Evolutionary conservation across 2,888 invertebrate genomes (phyloP), one percentile per base, ranked within the genome.

Genomic region (Ellobium chinense): DNA sequence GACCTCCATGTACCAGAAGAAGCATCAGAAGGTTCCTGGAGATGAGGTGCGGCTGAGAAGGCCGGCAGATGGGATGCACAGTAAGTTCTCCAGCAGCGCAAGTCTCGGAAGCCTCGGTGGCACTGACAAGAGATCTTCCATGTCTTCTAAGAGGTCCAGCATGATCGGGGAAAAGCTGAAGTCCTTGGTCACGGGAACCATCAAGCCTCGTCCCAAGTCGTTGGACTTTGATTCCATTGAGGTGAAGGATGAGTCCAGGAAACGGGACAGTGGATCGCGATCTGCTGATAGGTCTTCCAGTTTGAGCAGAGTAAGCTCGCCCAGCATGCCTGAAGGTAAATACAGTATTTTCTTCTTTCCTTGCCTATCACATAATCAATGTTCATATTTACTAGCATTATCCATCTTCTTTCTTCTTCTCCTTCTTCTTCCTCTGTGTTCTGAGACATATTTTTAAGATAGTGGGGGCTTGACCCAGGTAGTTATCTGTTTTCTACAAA

Each of bases 201-300:
- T 82, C 21, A 84, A 84, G 78, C 85, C 87, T 2, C 80, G 90
- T 27, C 89, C 90, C 39, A 89, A 90, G 75, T 90, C 91, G 4
- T 83, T 89, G 1, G 89, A 91, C 74, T 85, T 91, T 24, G 89
- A 89, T 81, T 84, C 87, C 29, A 85, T 89, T 34, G 88, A 89
- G 39, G 84, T 66, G 69, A 86, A 46, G 82, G 56, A 81, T 78
- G 77, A 83, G 80, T 14, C 83, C 84, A 27, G 14, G 60, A 39
- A 29, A 72, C 3, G 65, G 58, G 24, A 46, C 18, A 29, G 31
- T 36, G 9, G 36, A 37, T 34, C 21, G 27, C 34, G 63, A 18
- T 34, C 66, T 36, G 58, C 54, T 27, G 63, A 60, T 36, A 73
- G 78, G 27, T 66, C 69, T 21, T 21, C 5, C 82, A 87, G 66